Evolutionary conservation across 2,888 invertebrate genomes (phyloP), one percentile per base, ranked within the genome.

Genomic region (Cataglyphis rosenhaueri): DNA sequence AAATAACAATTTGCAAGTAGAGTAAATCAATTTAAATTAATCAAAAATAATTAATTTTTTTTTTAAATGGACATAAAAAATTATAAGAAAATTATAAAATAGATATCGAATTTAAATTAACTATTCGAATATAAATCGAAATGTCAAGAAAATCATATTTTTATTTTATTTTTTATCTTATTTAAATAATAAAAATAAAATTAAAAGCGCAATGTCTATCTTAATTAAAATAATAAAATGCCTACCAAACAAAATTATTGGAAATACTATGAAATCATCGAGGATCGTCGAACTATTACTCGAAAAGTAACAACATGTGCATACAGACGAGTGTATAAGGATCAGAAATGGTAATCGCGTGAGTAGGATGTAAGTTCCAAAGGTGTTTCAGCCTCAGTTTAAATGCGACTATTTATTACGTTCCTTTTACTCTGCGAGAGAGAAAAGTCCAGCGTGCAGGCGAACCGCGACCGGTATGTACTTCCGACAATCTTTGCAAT

Each of bases 291-390:
- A 62, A 68, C 68, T 6, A 82, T 82, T 55, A 82, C 25, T 41
- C 61, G 25, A 62, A 62, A 70, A 70, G 70, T 38, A 48, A 79
- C 61, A 32, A 21, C 61, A 66, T 48, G 18, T 25, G 76, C 41
- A 76, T 76, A 52, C 55, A 76, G 41, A 76, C 55, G 76, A 68
- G 68, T 29, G 25, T 66, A n/a, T n/a, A 66, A 32, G 52, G 29
- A 74, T 75, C 82, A 82, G 83, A 86, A 88, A 86, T 62, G 25
- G 68, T 66, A 75, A 84, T 84, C 78, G 78, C 75, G 55, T 84
- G 87, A 81, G 84, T 74, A 88, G 84, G 82, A 87, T 84, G 82
- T 76, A 73, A 78, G 84, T 59, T 68, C 62, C 70, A 52, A 64
- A 79, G 76, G 78, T 73, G 84, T 82, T 38, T 21, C 74, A 75